Evolutionary conservation across 2,888 invertebrate genomes (phyloP).

Genomic region (Lepidonotus clava): DNA sequence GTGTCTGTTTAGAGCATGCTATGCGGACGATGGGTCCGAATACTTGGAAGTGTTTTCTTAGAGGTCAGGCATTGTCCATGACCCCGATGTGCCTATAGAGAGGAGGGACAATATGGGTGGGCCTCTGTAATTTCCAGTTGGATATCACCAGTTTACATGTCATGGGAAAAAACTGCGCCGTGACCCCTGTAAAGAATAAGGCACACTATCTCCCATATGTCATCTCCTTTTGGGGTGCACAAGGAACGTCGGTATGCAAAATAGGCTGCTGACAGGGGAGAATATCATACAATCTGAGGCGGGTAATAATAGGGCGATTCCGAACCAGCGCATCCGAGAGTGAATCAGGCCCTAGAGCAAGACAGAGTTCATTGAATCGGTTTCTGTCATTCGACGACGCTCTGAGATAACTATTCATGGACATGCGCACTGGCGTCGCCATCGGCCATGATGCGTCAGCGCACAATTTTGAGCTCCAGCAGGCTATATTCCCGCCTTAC

Average conservation of each 20-base stretch:
- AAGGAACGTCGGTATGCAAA: constrained; percentile 10
- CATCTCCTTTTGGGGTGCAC: neutral
- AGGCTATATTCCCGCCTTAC: constrained; percentile 42
- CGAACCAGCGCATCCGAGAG: constrained; percentile 10
- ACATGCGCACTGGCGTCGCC: constrained; percentile 33
- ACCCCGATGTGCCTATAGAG: neutral
- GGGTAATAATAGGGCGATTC: constrained; percentile 48
- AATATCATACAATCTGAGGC: constrained; percentile 39
- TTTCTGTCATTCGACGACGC: constrained; percentile 47
- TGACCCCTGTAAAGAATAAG: constrained; percentile 48
- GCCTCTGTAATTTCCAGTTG: constrained; percentile 43
- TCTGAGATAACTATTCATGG: constrained; percentile 52
- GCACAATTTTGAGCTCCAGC: constrained; percentile 37
- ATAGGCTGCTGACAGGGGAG: constrained; percentile 19
- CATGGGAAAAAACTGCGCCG: constrained; percentile 39
- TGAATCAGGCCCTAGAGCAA: constrained; percentile 21
- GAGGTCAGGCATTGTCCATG: constrained; percentile 9
- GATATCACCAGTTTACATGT: constrained; percentile 43
- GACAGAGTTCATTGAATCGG: constrained; percentile 27
- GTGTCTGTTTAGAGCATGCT: constrained; percentile 38
- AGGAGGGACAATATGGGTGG: constrained; percentile 40
- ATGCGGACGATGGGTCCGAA: neutral
- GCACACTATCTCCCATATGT: constrained; percentile 46
- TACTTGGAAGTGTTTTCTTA: neutral
- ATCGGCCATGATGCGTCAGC: constrained; percentile 48